Percentiles rank a stretch among this genome's conserved stretches.
These are phyloP conservation scores for Cetoscarus ocellatus DNA, from an alignment of 2,797 vertebrate species.

Conservation along the genomic window DNA sequence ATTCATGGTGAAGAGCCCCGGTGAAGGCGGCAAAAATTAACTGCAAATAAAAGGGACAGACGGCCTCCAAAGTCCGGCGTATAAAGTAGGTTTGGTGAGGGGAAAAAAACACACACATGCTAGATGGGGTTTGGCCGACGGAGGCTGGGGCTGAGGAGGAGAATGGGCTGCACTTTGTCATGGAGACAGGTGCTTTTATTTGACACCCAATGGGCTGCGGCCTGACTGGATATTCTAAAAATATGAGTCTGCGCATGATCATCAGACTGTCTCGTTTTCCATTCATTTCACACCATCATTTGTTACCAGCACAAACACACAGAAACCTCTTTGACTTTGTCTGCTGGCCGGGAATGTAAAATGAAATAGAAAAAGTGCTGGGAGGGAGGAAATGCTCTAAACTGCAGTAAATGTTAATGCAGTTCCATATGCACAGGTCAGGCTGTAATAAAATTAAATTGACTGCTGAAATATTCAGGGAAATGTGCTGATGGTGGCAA, in stretches of 20 bases:
- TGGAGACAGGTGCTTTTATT: conserved; percentile 88
- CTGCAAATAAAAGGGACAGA: conserved; percentile 90
- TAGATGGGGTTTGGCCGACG: conserved; percentile 64
- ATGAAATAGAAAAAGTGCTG: conserved; percentile 51
- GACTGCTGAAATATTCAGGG: conserved; percentile 22
- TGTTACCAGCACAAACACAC: conserved; percentile 65
- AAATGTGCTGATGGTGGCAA: conserved; percentile 22
- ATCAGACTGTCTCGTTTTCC: conserved; percentile 82
- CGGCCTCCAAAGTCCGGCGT: conserved; percentile 85
- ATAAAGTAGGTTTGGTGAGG: conserved; percentile 74
- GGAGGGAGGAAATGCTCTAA: conserved; percentile 28
- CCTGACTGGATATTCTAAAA: conserved; percentile 85
- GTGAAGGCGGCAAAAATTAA: conserved; percentile 91
- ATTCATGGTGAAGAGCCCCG: conserved; percentile 92
- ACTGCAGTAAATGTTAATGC: conserved; percentile 41
- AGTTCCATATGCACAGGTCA: conserved; percentile 35
- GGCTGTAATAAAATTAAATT: conserved; percentile 39
- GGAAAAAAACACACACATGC: conserved; percentile 70
- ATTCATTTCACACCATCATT: conserved; percentile 80
- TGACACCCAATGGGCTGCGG: conserved; percentile 83
- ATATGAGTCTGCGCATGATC: conserved; percentile 82
- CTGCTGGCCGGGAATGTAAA: conserved; percentile 53
- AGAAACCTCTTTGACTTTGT: conserved; percentile 58
- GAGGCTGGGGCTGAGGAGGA: conserved; percentile 68
- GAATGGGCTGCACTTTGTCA: conserved; percentile 85